These are phyloP conservation scores for Neolamprologus devosi DNA, from an alignment of 2,113 vertebrate species.

Conservation along the genomic window DNA sequence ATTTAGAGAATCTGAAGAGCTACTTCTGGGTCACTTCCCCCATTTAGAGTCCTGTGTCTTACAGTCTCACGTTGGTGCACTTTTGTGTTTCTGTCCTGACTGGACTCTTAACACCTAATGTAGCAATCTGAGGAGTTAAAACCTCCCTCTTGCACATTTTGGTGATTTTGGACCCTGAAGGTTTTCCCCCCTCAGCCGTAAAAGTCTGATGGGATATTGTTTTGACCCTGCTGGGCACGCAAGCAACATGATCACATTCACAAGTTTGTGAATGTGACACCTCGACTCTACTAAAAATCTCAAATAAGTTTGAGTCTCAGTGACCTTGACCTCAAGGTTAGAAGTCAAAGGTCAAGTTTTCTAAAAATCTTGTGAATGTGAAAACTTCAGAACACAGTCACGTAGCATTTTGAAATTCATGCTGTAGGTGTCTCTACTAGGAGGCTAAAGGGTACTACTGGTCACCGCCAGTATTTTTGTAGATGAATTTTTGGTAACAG, in stretches of 20 bases:
- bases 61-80: not conserved
- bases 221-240: not conserved
- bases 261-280: not conserved
- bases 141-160: not conserved
- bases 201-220: not conserved
- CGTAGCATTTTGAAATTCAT: not conserved
- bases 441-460: not conserved
- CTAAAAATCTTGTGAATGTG: not conserved
- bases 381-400: not conserved
- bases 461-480: not conserved
- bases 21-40: not conserved
- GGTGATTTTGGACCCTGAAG: not conserved
- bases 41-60: not conserved
- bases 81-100: not conserved
- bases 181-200: fast-evolving
- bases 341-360: not conserved
- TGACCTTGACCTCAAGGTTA: not conserved
- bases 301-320: not conserved
- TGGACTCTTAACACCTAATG: not conserved
- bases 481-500: not conserved
- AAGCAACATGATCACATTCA: not conserved
- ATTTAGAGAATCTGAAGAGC: not conserved
- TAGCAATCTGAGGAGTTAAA: not conserved
- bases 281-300: not conserved
- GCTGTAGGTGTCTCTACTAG: not conserved